phyloP scores from a whole-genome alignment of 2,797 vertebrate genomes.

The Triplophysa bombifrons region DNA sequence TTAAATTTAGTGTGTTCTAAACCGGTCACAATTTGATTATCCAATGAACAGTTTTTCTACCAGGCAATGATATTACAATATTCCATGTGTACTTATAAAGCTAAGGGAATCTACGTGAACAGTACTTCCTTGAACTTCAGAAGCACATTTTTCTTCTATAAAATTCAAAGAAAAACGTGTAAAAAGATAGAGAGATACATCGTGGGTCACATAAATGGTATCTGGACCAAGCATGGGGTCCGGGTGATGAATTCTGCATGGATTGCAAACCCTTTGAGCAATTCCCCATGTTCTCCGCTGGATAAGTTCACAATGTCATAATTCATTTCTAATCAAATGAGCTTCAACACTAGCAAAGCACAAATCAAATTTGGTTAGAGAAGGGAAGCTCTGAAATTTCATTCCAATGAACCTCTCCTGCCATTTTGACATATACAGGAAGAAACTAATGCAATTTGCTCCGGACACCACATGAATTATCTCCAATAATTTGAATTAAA shows the following conservation, averaged over 20 bases:
- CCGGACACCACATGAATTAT: slow-evolving; percentile 54
- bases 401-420: slow-evolving; percentile 52
- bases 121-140: not conserved
- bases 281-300: slow-evolving; percentile 41
- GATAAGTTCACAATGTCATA: slow-evolving; percentile 49
- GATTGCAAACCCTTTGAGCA: slow-evolving; percentile 44
- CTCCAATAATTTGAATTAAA: slow-evolving; percentile 52
- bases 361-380: slow-evolving; percentile 57
- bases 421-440: slow-evolving; percentile 54
- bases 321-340: slow-evolving; percentile 58
- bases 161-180: slow-evolving; percentile 2
- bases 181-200: not conserved
- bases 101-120: not conserved
- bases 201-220: not conserved
- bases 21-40: not conserved
- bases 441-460: slow-evolving; percentile 50
- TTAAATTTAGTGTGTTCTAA: not conserved
- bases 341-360: slow-evolving; percentile 53
- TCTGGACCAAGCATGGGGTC: slow-evolving; percentile 13
- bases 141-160: not conserved
- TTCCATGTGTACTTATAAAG: not conserved
- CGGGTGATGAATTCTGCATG: slow-evolving; percentile 39
- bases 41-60: not conserved
- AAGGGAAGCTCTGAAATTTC: slow-evolving; percentile 52
- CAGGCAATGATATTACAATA: not conserved